These are phyloP conservation scores for Microtus agrestis DNA, from an alignment of 2,797 vertebrate species.

Conservation along the genomic window DNA sequence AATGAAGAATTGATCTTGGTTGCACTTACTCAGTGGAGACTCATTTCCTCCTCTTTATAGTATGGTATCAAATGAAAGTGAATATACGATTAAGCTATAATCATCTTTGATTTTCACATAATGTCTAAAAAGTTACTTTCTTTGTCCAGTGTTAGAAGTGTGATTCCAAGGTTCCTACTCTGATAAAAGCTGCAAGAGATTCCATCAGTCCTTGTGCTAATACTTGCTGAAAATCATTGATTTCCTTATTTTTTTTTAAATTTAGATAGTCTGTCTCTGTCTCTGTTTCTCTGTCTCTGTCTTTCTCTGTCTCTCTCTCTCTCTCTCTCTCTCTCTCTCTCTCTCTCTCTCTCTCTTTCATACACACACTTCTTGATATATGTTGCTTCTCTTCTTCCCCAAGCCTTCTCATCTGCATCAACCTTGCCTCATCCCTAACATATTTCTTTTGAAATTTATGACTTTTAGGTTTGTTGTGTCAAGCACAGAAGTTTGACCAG, in stretches of 20 bases:
- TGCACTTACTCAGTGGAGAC: neutral
- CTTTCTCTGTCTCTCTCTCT: too few species aligned
- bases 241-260: neutral
- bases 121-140: neutral
- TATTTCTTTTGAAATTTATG: neutral
- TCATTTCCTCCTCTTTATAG: neutral
- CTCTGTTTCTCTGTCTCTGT: too few species aligned
- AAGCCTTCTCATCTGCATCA: neutral
- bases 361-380: neutral
- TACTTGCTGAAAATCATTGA: neutral
- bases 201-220: neutral
- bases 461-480: neutral
- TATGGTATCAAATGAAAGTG: neutral
- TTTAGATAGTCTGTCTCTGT: too few species aligned
- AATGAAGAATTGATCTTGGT: neutral
- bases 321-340: too few species aligned
- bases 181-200: neutral
- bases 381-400: neutral
- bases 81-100: neutral
- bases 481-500: neutral
- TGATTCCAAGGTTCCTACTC: neutral
- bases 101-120: neutral
- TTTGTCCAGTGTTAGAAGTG: neutral
- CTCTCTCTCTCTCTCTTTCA: neutral
- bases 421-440: neutral